Base-by-base conservation (phyloP, 2,113 vertebrate species). In the Picathartes gymnocephalus region DNA sequence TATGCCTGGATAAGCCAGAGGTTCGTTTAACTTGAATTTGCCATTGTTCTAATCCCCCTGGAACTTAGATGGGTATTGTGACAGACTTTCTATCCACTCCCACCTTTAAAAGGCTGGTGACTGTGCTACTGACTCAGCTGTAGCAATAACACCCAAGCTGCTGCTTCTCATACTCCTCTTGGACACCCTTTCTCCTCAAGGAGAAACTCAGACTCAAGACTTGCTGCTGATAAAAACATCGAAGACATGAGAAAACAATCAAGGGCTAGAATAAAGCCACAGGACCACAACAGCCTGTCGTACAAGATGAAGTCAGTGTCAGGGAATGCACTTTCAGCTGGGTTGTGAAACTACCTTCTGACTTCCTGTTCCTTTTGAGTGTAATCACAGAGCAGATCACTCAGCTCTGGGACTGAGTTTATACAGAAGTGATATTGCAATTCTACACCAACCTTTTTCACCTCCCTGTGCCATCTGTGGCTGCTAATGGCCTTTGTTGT, bases 141-240 rank as follows among this genome's bases (percentile, higher is more conserved):
- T 37, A 53, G 6, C 28, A 69, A 66, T 5, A 48, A 24, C 13
- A 27, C 48, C 28, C 5, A 65, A 80, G 5, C 30, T 71, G 53
- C 57, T 71, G 11, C 30, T 69, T 70, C 48, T 82, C 15, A 9
- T 39, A 3, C 27, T 47, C 13, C 13, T 84, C 19, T 71, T 86
- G 0, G 0, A 39, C 11, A 37, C 1, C 1, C 1, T 60, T 95
- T 68, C 13, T 0, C 18, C 20, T 51, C 22, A 4, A n/a, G n/a
- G n/a, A n/a, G n/a, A n/a, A n/a, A n/a, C 27, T 76, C 21, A 28
- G 40, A 48, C 25, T 14, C 44, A 74, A 74, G 35, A 30, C 12
- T 60, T 82, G 44, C 20, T 53, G 35, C 64, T 56, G 47, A 51
- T 39, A 84, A 88, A 73, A 73, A 4, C 54, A 66, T 69, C 45